A percentile compares a stretch with the other conserved stretches of the same genome.
Evolutionary conservation across 1,140 invertebrate genomes (phyloP).

Genomic region (Diachasmimorpha longicaudata): DNA sequence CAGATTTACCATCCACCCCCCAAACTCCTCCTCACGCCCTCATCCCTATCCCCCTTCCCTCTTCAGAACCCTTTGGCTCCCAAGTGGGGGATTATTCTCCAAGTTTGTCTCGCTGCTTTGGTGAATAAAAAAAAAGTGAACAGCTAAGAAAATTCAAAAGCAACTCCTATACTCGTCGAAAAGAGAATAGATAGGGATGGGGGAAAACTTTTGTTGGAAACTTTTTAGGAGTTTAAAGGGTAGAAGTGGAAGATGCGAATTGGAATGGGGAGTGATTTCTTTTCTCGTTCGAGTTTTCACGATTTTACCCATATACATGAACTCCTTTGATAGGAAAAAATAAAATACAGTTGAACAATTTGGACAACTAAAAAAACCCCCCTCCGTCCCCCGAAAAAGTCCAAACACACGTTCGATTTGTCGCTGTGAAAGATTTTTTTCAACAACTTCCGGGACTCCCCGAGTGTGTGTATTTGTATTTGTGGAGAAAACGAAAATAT

Average conservation of each 20-base stretch:
- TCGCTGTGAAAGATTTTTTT: neutral
- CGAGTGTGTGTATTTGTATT: neutral
- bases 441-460: neutral
- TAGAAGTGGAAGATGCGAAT: constrained; percentile 5
- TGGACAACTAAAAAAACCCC: neutral
- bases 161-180: constrained; percentile 23
- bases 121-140: constrained; percentile 31
- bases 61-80: neutral
- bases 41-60: neutral
- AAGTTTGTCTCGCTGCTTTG: constrained; percentile 42
- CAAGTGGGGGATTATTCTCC: constrained; percentile 41
- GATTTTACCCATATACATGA: constrained; percentile 2
- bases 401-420: neutral
- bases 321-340: neutral
- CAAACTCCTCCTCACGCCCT: neutral
- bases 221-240: constrained; percentile 44
- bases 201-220: constrained; percentile 46
- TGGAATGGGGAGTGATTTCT: constrained; percentile 48
- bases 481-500: constrained; percentile 12
- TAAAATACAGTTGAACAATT: neutral
- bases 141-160: constrained; percentile 22
- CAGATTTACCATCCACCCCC: neutral
- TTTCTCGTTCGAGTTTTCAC: constrained; percentile 27
- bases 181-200: constrained; percentile 23
- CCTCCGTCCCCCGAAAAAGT: too few species aligned